phyloP scores from a whole-genome alignment of 2,113 vertebrate genomes.

The Bufo gargarizans region DNA sequence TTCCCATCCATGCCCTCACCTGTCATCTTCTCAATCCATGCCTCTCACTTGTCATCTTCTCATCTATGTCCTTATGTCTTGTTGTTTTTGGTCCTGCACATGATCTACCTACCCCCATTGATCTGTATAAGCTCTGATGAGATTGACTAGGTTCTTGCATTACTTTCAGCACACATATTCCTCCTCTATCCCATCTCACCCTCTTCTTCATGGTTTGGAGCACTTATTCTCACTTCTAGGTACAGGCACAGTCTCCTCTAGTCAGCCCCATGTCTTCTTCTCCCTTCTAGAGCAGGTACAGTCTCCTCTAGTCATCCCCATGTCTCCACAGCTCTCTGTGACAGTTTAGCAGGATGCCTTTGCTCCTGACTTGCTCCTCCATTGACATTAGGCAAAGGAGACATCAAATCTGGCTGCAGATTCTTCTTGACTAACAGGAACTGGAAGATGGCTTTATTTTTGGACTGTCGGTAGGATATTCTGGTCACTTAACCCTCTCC shows the following conservation, averaged over 20 bases:
- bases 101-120: neutral
- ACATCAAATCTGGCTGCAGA: neutral
- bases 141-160: neutral
- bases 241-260: no score
- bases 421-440: neutral
- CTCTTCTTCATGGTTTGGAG: neutral
- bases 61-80: neutral
- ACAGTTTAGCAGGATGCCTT: neutral
- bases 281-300: no score
- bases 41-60: no score
- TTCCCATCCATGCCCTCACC: no score
- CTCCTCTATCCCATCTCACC: neutral
- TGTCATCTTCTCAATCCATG: no score
- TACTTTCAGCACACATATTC: neutral
- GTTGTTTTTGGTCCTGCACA: neutral
- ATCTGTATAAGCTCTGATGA: neutral
- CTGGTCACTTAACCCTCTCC: no score
- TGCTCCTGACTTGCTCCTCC: neutral
- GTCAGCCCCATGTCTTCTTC: no score
- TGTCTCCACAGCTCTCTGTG: neutral
- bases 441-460: neutral
- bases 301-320: no score
- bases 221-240: neutral
- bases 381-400: neutral
- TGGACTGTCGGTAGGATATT: neutral